A percentile compares a stretch with the other conserved stretches of the same genome.
Conservation (phyloP, 2,113 vertebrate species). For the Porphyrio hochstetteri region DNA sequence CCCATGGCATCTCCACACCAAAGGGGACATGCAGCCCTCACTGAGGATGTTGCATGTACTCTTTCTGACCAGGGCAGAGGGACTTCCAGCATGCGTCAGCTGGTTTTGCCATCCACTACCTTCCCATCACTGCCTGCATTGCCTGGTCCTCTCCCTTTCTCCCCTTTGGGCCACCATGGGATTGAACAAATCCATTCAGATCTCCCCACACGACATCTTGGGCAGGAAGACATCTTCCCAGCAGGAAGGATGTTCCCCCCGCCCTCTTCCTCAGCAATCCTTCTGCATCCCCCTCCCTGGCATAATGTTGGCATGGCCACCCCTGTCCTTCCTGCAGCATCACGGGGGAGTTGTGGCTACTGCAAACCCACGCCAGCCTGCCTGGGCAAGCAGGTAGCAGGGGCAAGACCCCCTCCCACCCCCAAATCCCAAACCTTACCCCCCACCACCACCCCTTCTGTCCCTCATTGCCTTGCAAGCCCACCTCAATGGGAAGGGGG, state of each 20-base stretch:
- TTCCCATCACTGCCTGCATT: fast-evolving
- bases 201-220: not conserved
- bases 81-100: not conserved
- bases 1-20: not conserved
- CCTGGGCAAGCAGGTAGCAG: not conserved
- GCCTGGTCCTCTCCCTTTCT: not conserved
- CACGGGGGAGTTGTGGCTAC: not conserved
- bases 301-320: not conserved
- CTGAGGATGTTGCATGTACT: not conserved
- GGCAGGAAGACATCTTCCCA: not conserved
- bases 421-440: not conserved
- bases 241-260: not conserved
- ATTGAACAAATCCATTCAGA: not conserved
- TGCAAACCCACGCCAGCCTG: not conserved
- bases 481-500: not conserved
- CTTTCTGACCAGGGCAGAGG: not conserved
- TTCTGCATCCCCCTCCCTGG: not conserved
- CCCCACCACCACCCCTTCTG: not conserved
- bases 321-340: not conserved
- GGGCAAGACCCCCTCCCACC: not conserved
- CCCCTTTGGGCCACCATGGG: not conserved
- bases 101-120: not conserved
- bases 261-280: not conserved
- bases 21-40: not conserved
- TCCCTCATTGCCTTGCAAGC: not conserved